phyloP scores from a whole-genome alignment of 1,140 invertebrate genomes.

The Saccostrea echinata region DNA sequence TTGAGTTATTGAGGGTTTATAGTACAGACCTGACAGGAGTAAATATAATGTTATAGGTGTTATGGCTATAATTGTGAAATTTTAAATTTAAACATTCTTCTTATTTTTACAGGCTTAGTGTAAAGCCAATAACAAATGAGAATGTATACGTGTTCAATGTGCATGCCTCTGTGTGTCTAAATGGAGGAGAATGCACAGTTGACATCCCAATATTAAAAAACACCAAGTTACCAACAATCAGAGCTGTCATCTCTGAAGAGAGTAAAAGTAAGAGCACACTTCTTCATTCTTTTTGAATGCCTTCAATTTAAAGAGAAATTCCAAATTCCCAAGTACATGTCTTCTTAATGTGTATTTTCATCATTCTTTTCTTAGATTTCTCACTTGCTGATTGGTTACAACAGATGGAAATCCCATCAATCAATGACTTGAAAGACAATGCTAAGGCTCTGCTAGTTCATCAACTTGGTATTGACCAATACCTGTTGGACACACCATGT shows the following conservation, averaged over 20 bases:
- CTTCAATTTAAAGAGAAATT: too few relatives aligned
- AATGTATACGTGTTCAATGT: constrained; percentile 18
- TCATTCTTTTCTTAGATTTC: not conserved
- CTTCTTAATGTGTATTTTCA: too few relatives aligned
- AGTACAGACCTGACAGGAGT: too few relatives aligned
- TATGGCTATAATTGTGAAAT: too few relatives aligned
- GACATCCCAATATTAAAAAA: not conserved
- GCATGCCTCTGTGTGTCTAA: constrained; percentile 10
- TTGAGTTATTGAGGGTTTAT: too few relatives aligned
- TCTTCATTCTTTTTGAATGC: too few relatives aligned
- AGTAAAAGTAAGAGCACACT: not conserved
- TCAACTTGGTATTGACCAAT: not conserved
- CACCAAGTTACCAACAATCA: constrained; percentile 9
- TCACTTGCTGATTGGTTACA: not conserved
- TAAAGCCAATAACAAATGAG: constrained; percentile 8
- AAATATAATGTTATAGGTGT: too few relatives aligned
- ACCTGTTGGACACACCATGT: constrained; percentile 16
- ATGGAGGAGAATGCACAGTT: not conserved
- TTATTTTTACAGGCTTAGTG: not conserved
- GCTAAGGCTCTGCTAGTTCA: not conserved
- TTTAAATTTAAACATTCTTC: too few relatives aligned
- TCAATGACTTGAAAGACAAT: not conserved
- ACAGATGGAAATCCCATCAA: not conserved
- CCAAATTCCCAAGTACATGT: too few relatives aligned
- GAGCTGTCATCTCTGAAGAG: not conserved